Percentiles rank a stretch among this genome's conserved stretches.
These are phyloP conservation scores for Thalassaphorura encarpata DNA, from an alignment of 1,140 invertebrate species.

Conservation along the genomic window DNA sequence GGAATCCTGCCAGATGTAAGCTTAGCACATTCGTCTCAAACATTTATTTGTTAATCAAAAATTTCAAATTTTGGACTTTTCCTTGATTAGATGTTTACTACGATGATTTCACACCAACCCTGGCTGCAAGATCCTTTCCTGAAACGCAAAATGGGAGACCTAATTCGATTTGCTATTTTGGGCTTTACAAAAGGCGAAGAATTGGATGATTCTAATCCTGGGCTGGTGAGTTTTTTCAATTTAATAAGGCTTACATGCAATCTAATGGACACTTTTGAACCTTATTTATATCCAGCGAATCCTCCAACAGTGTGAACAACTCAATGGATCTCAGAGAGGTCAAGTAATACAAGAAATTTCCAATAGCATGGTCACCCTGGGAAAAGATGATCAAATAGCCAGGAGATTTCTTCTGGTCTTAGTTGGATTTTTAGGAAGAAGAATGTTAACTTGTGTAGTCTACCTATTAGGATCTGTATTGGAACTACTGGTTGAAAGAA, in stretches of 20 bases:
- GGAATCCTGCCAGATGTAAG: not conserved
- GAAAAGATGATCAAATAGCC: not conserved
- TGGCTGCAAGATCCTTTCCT: constrained; percentile 3
- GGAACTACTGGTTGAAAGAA: constrained; percentile 1
- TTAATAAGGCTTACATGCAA: not conserved
- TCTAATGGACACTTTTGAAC: not conserved
- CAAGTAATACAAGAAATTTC: not conserved
- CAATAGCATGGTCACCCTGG: not conserved
- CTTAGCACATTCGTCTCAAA: not conserved
- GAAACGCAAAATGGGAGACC: not conserved
- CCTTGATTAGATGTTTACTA: not conserved
- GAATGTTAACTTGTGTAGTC: not conserved
- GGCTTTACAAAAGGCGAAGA: not conserved
- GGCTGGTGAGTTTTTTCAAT: not conserved
- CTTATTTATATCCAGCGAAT: not conserved
- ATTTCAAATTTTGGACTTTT: too few relatives aligned
- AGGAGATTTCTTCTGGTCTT: not conserved
- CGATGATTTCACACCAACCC: not conserved
- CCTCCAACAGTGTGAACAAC: not conserved
- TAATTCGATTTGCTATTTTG: constrained; percentile 3
- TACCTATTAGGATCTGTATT: not conserved
- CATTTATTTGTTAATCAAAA: not conserved
- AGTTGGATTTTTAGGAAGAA: not conserved
- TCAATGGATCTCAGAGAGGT: not conserved
- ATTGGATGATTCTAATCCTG: constrained; percentile 1